Percentiles rank a stretch among this genome's conserved stretches.
These are phyloP conservation scores for Acropora tenuis DNA, from an alignment of 64 coral and sea anemone species.

Conservation along the genomic window DNA sequence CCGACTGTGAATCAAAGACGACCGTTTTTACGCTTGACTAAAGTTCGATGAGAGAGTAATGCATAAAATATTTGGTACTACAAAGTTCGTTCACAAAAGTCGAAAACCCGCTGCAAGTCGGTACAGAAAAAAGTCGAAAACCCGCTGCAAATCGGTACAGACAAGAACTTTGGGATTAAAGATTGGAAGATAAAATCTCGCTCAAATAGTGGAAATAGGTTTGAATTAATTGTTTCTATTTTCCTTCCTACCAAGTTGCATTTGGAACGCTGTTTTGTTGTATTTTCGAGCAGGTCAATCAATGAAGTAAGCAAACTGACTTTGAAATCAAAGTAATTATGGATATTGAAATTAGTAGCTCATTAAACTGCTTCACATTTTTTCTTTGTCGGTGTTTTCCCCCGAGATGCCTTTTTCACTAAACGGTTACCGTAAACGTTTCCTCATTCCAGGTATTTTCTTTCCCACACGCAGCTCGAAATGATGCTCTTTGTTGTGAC, in stretches of 20 bases:
- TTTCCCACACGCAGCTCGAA: neutral
- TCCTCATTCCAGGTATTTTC: neutral
- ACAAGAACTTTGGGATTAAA: neutral
- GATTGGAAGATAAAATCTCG: neutral
- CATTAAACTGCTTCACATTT: too few species aligned
- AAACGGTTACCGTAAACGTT: too few species aligned
- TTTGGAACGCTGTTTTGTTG: too few species aligned
- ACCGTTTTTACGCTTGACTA: neutral
- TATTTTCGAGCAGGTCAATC: too few species aligned
- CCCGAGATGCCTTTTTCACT: too few species aligned
- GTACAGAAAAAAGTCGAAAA: neutral
- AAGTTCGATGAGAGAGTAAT: neutral
- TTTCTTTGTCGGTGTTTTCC: too few species aligned
- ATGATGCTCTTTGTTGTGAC: neutral
- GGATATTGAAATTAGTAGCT: too few species aligned
- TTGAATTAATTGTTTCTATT: too few species aligned
- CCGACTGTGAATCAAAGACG: neutral
- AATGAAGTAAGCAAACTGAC: too few species aligned
- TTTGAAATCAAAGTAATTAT: too few species aligned
- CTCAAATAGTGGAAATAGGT: too few species aligned
- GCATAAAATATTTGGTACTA: neutral
- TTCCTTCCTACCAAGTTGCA: too few species aligned
- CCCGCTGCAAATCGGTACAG: neutral
- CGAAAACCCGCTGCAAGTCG: neutral
- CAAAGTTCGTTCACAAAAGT: neutral